Evolutionary conservation across 2,797 vertebrate species (phyloP).

Genomic region (Merluccius polli): DNA sequence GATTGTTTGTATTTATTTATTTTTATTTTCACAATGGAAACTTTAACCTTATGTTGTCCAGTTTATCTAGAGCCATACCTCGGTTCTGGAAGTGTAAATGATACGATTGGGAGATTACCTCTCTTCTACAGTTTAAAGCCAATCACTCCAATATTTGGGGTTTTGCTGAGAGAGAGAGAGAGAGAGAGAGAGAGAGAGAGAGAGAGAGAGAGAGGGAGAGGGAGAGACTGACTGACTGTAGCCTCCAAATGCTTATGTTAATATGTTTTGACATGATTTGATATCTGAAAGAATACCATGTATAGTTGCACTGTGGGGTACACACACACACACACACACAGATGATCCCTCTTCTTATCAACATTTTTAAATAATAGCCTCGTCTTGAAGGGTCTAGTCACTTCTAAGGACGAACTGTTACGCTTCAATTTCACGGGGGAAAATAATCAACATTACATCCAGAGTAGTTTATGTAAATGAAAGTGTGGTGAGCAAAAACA

Average conservation of each 20-base stretch:
- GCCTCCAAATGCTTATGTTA: background rate
- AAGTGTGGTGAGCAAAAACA: background rate
- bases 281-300: background rate
- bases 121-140: background rate
- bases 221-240: background rate
- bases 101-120: background rate
- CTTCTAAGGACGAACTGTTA: background rate
- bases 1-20: background rate
- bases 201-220: background rate
- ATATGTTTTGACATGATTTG: constrained; percentile 2
- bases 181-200: background rate
- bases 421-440: background rate
- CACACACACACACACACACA: background rate
- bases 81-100: constrained; percentile 12
- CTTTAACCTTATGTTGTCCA: background rate
- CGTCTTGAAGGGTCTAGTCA: background rate
- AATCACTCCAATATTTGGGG: background rate
- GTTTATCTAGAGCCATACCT: background rate
- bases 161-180: background rate
- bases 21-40: background rate
- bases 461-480: background rate
- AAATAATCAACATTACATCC: background rate
- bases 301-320: background rate
- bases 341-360: background rate
- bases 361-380: background rate